These are phyloP conservation scores for Pipa parva DNA, from an alignment of 2,113 vertebrate species.

Conservation along the genomic window DNA sequence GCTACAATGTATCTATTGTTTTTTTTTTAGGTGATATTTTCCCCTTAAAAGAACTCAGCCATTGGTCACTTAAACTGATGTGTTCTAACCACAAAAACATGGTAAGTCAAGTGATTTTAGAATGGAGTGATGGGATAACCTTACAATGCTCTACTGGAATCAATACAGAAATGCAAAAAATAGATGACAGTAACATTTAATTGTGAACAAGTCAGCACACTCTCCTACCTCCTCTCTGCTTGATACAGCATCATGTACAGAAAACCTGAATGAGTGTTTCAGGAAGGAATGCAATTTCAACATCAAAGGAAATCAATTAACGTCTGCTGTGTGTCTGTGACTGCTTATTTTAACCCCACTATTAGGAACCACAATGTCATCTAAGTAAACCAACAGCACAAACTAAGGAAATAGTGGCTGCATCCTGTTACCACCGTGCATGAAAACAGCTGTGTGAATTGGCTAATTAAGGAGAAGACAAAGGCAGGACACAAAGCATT, in stretches of 20 bases:
- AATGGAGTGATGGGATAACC: neutral
- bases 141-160: neutral
- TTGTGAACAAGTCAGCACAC: constrained; percentile 12
- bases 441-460: constrained; percentile 56
- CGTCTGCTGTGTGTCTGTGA: constrained; percentile 34
- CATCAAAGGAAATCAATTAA: constrained; percentile 43
- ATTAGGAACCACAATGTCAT: constrained; percentile 47
- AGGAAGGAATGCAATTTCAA: constrained; percentile 36
- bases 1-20: too few relatives aligned
- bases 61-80: neutral
- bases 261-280: constrained; percentile 32
- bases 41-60: neutral
- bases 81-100: neutral
- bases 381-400: constrained; percentile 67
- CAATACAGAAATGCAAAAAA: constrained; percentile 4
- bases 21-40: neutral
- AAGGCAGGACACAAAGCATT: constrained; percentile 67
- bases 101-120: neutral
- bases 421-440: constrained; percentile 65
- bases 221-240: constrained; percentile 10
- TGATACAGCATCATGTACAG: constrained; percentile 26
- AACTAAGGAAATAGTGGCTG: constrained; percentile 69
- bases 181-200: constrained; percentile 7
- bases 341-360: constrained; percentile 52
- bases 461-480: constrained; percentile 56